Evolutionary conservation across 2,113 vertebrate genomes (phyloP), one percentile per base, ranked within the genome.

Genomic region (Oceanodroma tethys): DNA sequence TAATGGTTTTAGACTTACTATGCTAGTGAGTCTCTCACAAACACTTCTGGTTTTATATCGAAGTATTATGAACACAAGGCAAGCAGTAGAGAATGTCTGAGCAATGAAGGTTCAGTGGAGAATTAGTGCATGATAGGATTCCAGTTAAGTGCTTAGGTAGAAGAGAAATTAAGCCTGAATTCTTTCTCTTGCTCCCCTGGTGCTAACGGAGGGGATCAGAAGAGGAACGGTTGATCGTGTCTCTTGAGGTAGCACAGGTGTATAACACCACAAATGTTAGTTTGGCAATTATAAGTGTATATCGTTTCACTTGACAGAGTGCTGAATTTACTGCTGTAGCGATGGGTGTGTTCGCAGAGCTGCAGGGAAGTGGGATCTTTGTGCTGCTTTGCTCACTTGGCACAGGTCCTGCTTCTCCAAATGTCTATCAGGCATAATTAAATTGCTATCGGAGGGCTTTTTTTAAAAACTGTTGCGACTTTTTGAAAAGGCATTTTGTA

Each of bases 221-320:
- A 74, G 53, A 83, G 68, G 71, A 80, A 26, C 0, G 12, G 72
- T 19, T 38, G 34, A 27, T 81, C 0, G 0, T 1, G 5, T 85
- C 7, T 85, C 29, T 71, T 30, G 70, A 83, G 60, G 83, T 21
- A 76, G 67, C 59, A 16, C 40, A 52, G 79, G 45, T 73, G 53
- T 78, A 0, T 30, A n/a, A 68, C 15, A 34, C 66, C 56, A 29
- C 72, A 19, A 25, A 16, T 27, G 63, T 7, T 62, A 34, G 58
- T 65, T 55, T 25, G 43, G 52, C 27, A 40, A 8, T 56, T 87
- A 13, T 4, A 63, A 50, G 30, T 34, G 38, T 59, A 8, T 60
- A 2, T 56, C 38, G 29, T 80, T 58, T 74, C 70, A 21, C 32
- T 60, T 45, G 80, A 32, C 29, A 32, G 67, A 36, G 48, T 15